Conservation (phyloP, 2,888 invertebrate genomes). For the Nomada lathburiana region DNA sequence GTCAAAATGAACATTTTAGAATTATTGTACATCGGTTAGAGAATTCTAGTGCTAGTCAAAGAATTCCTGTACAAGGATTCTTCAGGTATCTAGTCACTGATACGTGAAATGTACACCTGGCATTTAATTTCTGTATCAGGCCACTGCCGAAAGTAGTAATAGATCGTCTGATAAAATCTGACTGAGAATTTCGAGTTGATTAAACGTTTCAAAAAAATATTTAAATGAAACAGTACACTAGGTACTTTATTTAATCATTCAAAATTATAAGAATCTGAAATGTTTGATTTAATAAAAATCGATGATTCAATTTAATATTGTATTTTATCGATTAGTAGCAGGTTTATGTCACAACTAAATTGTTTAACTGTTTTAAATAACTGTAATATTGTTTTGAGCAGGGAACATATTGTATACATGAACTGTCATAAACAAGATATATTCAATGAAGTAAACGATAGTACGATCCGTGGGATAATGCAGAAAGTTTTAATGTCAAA, state of each 20-base stretch:
- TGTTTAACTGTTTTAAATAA: background rate
- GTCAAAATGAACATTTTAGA: conserved; percentile 3
- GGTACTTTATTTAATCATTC: too few relatives aligned
- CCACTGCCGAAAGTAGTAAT: conserved; percentile 1
- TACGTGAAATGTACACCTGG: conserved; percentile 20
- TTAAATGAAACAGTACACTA: too few relatives aligned
- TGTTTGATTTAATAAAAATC: background rate
- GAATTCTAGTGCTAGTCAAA: conserved; percentile 27
- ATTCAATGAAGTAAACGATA: conserved; percentile 1
- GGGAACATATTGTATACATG: conserved; percentile 1
- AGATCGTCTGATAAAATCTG: background rate
- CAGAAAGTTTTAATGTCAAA: conserved; percentile 5
- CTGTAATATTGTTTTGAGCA: background rate
- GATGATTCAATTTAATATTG: too few relatives aligned
- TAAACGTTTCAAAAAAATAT: too few relatives aligned
- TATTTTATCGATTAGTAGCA: too few relatives aligned
- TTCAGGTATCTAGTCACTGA: conserved; percentile 41
- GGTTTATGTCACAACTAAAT: background rate
- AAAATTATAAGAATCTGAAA: too few relatives aligned
- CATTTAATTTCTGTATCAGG: conserved; percentile 7
- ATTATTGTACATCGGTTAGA: background rate
- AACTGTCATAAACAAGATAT: background rate
- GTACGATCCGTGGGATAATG: conserved; percentile 28
- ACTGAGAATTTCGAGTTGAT: too few relatives aligned
- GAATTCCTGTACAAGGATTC: background rate